phyloP scores from a whole-genome alignment of 2,888 invertebrate genomes.

The Metalampra italica region DNA sequence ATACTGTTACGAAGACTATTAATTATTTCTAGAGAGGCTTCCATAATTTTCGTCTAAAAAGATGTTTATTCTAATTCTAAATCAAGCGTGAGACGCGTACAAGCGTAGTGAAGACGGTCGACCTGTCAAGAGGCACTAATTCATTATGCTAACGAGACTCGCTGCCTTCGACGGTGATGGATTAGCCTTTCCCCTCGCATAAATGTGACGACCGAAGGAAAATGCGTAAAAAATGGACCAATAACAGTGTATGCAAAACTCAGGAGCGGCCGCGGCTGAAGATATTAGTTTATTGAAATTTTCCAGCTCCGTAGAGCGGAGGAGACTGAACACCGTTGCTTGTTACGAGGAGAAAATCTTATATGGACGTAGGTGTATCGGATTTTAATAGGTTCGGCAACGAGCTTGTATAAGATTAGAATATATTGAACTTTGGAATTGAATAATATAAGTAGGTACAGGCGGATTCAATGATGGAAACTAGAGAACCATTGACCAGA shows the following conservation, averaged over 20 bases:
- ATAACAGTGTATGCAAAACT: constrained; percentile 47
- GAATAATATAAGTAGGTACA: no score
- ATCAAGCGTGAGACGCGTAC: constrained; percentile 16
- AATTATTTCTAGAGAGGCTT: background rate
- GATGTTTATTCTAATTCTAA: background rate
- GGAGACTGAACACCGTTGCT: constrained; percentile 19
- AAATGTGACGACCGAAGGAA: constrained; percentile 27
- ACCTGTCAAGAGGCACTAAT: constrained; percentile 46
- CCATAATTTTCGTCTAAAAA: background rate
- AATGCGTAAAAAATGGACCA: constrained; percentile 47
- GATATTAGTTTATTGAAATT: constrained; percentile 59
- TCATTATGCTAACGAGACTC: constrained; percentile 73
- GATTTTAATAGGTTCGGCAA: no score
- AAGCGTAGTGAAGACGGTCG: constrained; percentile 19
- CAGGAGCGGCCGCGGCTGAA: constrained; percentile 27
- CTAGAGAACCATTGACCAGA: no score
- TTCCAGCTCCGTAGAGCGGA: constrained; percentile 42
- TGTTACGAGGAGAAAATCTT: no score
- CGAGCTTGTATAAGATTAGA: no score
- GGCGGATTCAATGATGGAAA: no score
- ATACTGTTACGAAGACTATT: no score
- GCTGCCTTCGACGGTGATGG: constrained; percentile 68
- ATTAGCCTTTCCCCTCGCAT: constrained; percentile 47
- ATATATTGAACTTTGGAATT: no score
- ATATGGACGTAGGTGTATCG: background rate